Evolutionary conservation across 64 coral and sea anemone genomes (phyloP).

Genomic region (Platygyra sinensis): DNA sequence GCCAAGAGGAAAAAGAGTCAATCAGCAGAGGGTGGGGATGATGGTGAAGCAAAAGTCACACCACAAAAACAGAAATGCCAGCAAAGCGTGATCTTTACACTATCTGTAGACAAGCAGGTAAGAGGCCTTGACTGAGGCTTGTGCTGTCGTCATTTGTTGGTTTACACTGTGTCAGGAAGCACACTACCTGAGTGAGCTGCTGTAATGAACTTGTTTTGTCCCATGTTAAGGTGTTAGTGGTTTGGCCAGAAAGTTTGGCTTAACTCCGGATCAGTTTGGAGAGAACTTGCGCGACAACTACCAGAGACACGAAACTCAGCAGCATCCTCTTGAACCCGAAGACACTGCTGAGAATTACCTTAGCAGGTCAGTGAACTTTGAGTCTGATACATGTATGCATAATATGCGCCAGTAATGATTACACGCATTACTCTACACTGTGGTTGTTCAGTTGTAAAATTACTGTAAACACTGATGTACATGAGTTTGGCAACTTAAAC

Average conservation of each 20-base stretch:
- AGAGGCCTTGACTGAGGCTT: neutral
- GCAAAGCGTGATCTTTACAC: slow-evolving; percentile 89
- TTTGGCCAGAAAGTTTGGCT: slow-evolving; percentile 97
- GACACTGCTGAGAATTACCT: slow-evolving; percentile 91
- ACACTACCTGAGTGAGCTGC: neutral
- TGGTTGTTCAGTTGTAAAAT: too few species aligned
- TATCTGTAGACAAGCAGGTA: slow-evolving; percentile 92
- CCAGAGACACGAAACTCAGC: slow-evolving; percentile 94
- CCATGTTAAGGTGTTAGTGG: slow-evolving; percentile 67
- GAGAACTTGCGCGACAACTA: slow-evolving; percentile 99
- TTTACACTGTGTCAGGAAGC: too few species aligned
- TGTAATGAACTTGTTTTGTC: neutral
- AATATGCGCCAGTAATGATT: too few species aligned
- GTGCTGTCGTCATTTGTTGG: too few species aligned
- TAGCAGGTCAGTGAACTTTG: slow-evolving; percentile 51
- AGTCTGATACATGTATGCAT: neutral
- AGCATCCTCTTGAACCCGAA: slow-evolving; percentile 90
- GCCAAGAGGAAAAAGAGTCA: slow-evolving; percentile 63
- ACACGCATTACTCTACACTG: too few species aligned
- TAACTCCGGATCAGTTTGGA: slow-evolving; percentile 98
- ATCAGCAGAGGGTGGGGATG: slow-evolving; percentile 48
- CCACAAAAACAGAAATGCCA: slow-evolving; percentile 87
- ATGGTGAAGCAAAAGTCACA: slow-evolving; percentile 42
- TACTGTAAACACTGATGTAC: too few species aligned
- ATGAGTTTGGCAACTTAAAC: too few species aligned